Evolutionary conservation across 2,888 invertebrate species (phyloP).

Genomic region (Epinotia nisella): DNA sequence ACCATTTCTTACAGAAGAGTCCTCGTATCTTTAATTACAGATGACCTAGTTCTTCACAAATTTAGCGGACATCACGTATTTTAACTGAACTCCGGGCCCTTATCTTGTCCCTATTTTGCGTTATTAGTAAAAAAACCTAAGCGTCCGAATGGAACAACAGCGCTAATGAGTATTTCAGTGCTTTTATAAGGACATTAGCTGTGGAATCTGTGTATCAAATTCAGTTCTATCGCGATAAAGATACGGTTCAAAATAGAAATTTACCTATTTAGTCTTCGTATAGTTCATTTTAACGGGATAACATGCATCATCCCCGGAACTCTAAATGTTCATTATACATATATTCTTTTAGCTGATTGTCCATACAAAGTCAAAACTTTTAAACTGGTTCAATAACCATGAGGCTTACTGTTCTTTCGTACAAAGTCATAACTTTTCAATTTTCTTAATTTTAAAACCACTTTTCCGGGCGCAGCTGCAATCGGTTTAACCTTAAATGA

Average conservation of each 20-base stretch:
- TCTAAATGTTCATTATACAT: no score
- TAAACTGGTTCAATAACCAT: background rate
- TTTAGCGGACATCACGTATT: constrained; percentile 36
- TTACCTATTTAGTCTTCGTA: no score
- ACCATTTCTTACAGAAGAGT: constrained; percentile 23
- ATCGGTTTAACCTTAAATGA: constrained; percentile 18
- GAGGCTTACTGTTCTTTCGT: background rate
- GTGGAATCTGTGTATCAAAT: background rate
- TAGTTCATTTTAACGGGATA: no score
- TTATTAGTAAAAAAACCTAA: constrained; percentile 13
- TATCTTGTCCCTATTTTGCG: constrained; percentile 17
- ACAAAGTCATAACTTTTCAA: background rate
- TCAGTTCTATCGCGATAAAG: background rate
- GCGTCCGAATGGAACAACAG: background rate
- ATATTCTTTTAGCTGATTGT: no score
- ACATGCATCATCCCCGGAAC: no score
- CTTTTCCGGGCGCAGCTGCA: constrained; percentile 20
- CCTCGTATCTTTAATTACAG: constrained; percentile 34
- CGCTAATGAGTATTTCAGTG: background rate
- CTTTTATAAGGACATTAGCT: background rate
- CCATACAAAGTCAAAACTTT: no score
- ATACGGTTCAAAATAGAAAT: no score
- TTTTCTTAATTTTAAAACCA: constrained; percentile 10
- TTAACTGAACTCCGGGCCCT: constrained; percentile 5
- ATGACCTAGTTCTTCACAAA: constrained; percentile 20